phyloP scores from a whole-genome alignment of 1,140 invertebrate genomes.

The Kradibia gibbosae region DNA sequence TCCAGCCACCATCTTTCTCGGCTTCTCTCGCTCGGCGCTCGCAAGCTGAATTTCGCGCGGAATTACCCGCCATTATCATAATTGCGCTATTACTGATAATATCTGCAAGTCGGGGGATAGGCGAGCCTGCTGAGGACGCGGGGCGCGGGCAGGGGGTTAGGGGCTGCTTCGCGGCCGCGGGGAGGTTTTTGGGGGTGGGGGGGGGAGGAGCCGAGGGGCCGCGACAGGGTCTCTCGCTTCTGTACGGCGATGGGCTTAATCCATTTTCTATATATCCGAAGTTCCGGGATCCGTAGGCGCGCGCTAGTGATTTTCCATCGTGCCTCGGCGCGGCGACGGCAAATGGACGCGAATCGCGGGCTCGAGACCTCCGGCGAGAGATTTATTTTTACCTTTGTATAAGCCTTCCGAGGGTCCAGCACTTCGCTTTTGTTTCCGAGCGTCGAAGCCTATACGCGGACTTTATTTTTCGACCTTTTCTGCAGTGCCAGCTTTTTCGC shows the following conservation, averaged over 20 bases:
- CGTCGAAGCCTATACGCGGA: background rate
- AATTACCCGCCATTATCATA: constrained; percentile 73
- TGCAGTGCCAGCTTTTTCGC: background rate
- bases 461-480: constrained; percentile 2
- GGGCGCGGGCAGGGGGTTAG: constrained; percentile 24
- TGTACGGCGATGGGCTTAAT: constrained; percentile 68
- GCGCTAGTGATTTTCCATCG: constrained; percentile 36
- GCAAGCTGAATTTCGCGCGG: constrained; percentile 70
- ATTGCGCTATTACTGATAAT: constrained; percentile 74
- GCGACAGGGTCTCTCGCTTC: constrained; percentile 57
- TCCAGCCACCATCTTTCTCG: background rate
- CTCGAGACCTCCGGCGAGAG: background rate
- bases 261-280: constrained; percentile 70
- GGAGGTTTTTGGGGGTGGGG: constrained; percentile 1
- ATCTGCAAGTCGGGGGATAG: constrained; percentile 64
- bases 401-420: background rate
- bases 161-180: constrained; percentile 51
- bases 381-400: constrained; percentile 37
- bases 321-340: background rate
- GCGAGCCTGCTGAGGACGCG: constrained; percentile 9
- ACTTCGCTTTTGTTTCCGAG: constrained; percentile 41
- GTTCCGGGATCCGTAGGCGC: constrained; percentile 28
- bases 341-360: constrained; percentile 8
- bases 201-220: constrained; percentile 7
- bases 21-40: constrained; percentile 35